Percentiles rank a stretch among this genome's conserved stretches.
Evolutionary conservation across 1,140 invertebrate species (phyloP).

Genomic region (Procambarus clarkii): DNA sequence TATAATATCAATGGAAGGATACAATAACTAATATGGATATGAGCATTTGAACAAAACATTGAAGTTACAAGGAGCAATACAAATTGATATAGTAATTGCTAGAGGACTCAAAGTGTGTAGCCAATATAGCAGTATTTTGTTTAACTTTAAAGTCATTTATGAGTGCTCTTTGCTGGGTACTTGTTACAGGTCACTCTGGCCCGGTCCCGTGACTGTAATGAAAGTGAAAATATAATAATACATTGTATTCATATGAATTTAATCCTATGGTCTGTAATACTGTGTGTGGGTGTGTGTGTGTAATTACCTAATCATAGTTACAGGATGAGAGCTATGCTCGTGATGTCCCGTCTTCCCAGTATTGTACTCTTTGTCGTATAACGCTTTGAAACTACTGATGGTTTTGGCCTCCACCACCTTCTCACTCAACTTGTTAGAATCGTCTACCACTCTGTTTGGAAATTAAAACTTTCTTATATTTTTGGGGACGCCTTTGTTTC

Average conservation of each 20-base stretch:
- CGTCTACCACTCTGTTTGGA: no score
- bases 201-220: constrained; percentile 43
- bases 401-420: no score
- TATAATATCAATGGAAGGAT: background rate
- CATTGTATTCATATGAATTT: background rate
- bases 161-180: background rate
- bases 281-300: no score
- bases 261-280: background rate
- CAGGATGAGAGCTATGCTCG: no score
- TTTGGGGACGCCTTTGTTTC: no score
- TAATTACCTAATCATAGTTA: background rate
- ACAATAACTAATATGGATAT: background rate
- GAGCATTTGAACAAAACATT: background rate
- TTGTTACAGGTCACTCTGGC: constrained; percentile 52
- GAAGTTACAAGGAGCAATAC: background rate
- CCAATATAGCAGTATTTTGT: background rate
- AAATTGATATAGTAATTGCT: background rate
- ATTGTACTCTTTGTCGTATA: no score
- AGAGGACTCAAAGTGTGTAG: background rate
- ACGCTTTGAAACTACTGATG: no score
- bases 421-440: no score
- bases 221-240: constrained; percentile 21
- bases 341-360: no score
- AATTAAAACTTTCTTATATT: no score
- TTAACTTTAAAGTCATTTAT: background rate